Percentiles rank a stretch among this genome's conserved stretches.
phyloP scores from a whole-genome alignment of 2,888 invertebrate genomes.

The Bembecia ichneumoniformis region DNA sequence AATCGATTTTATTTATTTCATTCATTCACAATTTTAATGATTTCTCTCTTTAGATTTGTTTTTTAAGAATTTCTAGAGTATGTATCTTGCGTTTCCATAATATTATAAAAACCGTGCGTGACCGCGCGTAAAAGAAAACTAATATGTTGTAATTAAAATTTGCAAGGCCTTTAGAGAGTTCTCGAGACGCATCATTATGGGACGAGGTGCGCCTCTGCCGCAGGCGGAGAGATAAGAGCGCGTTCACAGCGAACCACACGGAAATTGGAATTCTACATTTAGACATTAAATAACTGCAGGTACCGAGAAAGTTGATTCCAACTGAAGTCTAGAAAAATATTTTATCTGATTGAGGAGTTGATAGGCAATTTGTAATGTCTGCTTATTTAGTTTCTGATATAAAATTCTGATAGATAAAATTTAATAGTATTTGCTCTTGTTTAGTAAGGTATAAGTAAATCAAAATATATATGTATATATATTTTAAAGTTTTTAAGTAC shows the following conservation, averaged over 20 bases:
- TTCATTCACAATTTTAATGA: no score
- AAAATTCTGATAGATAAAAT: no score
- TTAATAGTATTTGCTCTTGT: no score
- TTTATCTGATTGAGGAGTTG: background rate
- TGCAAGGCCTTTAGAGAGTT: slow-evolving; percentile 47
- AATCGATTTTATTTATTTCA: no score
- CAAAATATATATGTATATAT: no score
- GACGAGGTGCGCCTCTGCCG: slow-evolving; percentile 30
- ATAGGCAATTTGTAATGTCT: background rate
- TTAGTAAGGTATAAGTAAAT: no score
- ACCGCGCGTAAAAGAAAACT: slow-evolving; percentile 32
- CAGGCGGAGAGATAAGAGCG: slow-evolving; percentile 2
- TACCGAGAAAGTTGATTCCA: background rate
- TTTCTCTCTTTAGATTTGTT: background rate
- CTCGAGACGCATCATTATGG: slow-evolving; percentile 66
- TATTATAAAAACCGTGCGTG: slow-evolving; percentile 26
- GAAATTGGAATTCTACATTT: background rate
- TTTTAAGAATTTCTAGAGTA: background rate
- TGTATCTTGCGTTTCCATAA: background rate
- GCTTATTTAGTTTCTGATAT: background rate
- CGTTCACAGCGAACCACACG: background rate
- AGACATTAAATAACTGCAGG: background rate
- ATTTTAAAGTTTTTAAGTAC: no score
- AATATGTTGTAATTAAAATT: slow-evolving; percentile 45
- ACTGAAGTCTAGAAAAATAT: background rate